Base-by-base conservation (phyloP, 2,888 invertebrate species). In the Microctonus brassicae region DNA sequence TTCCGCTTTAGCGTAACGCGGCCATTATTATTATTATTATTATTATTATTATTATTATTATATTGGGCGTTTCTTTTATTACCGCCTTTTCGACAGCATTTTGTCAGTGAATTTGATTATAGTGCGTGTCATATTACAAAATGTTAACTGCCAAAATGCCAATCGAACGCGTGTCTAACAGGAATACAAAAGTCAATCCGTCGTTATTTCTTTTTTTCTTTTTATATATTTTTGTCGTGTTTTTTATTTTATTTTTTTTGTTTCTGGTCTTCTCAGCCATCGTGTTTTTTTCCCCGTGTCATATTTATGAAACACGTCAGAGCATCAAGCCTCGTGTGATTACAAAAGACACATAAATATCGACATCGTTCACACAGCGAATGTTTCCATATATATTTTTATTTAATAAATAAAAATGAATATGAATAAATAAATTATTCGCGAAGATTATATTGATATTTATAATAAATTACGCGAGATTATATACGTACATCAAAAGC, bases 71-170 rank as follows among this genome's bases (percentile, higher is more conserved):
- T 47, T 63, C 57, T 24, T 11, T 57, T 20, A 55, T 34, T 66
- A 29, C 13, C 20, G 33, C 34, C 29, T 52, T 24, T 36, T 7
- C 47, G 17, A 47, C 57, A 66, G 57, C 65, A 53, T 55, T 22
- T 57, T 69, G 52, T 74, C 62, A 75, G 75, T 77, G 65, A 70
- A 69, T 76, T 76, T 47, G 17, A 74, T 79, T 74, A 78, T 76
- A 75, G 76, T 71, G 75, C 70, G 78, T 78, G 79, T 76, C 77
- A 77, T 77, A 74, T 69, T 73, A 75, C 73, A 76, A 79, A n/a
- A 47, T 76, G 75, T 81, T 78, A 76, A 82, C 81, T 81, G 82
- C 82, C 81, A 80, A 79, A 81, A 80, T 74, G 74, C 75, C 78
- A 76, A 76, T 80, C 77, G 72, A 62, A 69, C 52, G 60, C 67